Evolutionary conservation across 2,113 vertebrate genomes (phyloP).

Genomic region (Centropristis striata): DNA sequence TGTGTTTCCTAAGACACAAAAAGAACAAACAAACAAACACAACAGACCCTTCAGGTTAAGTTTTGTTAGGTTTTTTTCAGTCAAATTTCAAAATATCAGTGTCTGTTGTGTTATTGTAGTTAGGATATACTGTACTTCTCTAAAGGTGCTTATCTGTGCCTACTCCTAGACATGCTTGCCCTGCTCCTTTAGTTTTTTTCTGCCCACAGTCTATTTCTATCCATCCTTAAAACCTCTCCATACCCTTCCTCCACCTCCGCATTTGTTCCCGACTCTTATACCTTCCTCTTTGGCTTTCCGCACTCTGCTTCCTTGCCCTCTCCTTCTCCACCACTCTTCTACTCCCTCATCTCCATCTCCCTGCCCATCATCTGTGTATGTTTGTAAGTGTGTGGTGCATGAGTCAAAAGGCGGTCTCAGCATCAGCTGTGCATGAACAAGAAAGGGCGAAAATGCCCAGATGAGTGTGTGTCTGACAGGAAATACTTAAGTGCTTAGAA

Average conservation of each 20-base stretch:
- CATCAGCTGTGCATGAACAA: slow-evolving; percentile 53
- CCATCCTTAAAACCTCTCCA: slow-evolving; percentile 19
- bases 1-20: background rate
- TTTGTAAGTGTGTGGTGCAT: slow-evolving; percentile 1
- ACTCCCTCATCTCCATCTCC: background rate
- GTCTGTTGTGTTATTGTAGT: background rate
- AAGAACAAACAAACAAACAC: slow-evolving; percentile 14
- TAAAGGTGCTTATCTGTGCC: background rate
- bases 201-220: slow-evolving; percentile 3
- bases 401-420: slow-evolving; percentile 58
- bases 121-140: background rate
- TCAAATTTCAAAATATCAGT: background rate
- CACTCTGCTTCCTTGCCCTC: background rate
- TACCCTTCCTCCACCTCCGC: background rate
- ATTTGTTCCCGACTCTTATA: background rate
- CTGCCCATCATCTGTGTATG: background rate
- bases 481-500: slow-evolving; percentile 51
- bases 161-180: background rate
- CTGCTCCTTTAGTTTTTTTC: background rate
- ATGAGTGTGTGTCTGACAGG: slow-evolving; percentile 53
- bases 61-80: background rate
- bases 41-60: background rate
- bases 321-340: background rate
- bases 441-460: slow-evolving; percentile 23
- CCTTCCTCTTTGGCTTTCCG: slow-evolving; percentile 8